Percentiles rank a stretch among this genome's conserved stretches.
Conservation (phyloP, 1,140 invertebrate species). For the Plodia interpunctella region DNA sequence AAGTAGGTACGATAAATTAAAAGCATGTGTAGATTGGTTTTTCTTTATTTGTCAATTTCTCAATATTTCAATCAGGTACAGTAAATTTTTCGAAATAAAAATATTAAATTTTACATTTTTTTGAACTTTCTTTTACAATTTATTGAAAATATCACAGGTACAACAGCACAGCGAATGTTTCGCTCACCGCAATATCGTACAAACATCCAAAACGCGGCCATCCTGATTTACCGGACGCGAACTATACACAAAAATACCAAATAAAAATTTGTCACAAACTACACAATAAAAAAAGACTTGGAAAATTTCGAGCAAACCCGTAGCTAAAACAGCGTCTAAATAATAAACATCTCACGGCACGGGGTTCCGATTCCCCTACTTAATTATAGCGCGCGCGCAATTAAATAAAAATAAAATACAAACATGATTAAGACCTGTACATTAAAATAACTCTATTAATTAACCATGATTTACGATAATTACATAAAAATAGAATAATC, state of each 20-base stretch:
- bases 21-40: constrained; percentile 30
- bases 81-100: constrained; percentile 60
- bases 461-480: constrained; percentile 52
- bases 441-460: constrained; percentile 27
- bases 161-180: constrained; percentile 29
- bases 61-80: constrained; percentile 48
- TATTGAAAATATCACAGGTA: constrained; percentile 54
- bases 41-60: constrained; percentile 68
- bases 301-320: constrained; percentile 42
- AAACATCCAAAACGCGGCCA: constrained; percentile 51
- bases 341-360: constrained; percentile 16
- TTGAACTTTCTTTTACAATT: constrained; percentile 33
- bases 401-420: constrained; percentile 39
- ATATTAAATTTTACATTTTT: constrained; percentile 61
- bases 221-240: constrained; percentile 44
- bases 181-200: constrained; percentile 29
- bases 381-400: background rate
- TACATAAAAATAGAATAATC: constrained; percentile 42
- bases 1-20: constrained; percentile 20
- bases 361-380: background rate
- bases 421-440: constrained; percentile 30
- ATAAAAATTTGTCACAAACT: constrained; percentile 57
- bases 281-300: constrained; percentile 37
- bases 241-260: constrained; percentile 55
- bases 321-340: constrained; percentile 27